phyloP scores from a whole-genome alignment of 2,797 vertebrate genomes.

The Cephalopachus bancanus region DNA sequence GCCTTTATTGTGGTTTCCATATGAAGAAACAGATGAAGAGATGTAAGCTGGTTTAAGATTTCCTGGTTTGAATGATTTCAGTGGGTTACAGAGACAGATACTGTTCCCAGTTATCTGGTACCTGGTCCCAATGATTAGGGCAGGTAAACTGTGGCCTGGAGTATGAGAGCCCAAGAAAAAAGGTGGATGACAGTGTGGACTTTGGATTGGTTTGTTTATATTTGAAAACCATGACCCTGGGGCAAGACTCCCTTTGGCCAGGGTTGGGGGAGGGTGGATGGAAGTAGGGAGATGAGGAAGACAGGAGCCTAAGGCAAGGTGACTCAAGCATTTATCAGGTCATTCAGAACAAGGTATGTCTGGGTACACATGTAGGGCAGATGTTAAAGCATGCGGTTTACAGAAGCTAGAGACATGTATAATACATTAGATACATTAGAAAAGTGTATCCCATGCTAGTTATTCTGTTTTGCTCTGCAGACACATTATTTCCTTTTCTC shows the following conservation, averaged over 20 bases:
- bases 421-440: background rate
- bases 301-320: background rate
- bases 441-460: background rate
- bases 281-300: background rate
- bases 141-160: background rate
- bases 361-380: background rate
- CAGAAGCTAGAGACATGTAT: background rate
- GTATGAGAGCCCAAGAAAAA: background rate
- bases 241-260: background rate
- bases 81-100: too few species aligned
- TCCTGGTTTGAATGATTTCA: background rate
- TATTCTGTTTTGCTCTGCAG: background rate
- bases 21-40: background rate
- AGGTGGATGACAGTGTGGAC: rapidly evolving
- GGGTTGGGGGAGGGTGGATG: background rate
- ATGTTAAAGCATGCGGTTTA: background rate
- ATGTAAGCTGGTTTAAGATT: background rate
- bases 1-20: too few species aligned
- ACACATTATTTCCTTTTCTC: background rate
- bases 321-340: background rate
- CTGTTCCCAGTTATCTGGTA: background rate
- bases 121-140: too few species aligned
- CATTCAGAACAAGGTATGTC: background rate
- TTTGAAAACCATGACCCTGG: background rate
- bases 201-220: background rate